Evolutionary conservation across 2,888 invertebrate genomes (phyloP), one percentile per base, ranked within the genome.

Genomic region (Augochlorella aurata): DNA sequence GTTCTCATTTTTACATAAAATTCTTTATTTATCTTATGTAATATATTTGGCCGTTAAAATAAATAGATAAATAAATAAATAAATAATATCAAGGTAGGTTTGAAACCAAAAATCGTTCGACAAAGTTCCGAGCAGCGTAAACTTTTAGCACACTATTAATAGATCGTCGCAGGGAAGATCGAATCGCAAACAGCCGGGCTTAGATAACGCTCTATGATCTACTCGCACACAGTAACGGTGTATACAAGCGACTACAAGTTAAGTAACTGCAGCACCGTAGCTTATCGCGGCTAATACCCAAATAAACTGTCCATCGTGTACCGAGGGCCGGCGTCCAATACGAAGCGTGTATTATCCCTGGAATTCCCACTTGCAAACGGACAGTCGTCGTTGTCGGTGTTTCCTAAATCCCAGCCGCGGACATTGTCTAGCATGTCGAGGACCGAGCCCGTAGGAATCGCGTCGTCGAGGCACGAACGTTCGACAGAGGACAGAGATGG

Each of bases 371-470:
- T 63, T 29, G 63, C 63, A n/a, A 63, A 38, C 63, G 63, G 44
- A 45, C 44, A 45, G 44, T 21, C 45, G 66, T 14, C 66, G 66
- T 44, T 44, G 45, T 45, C 65, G n/a, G 12, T 63, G 61, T 63
- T 63, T 38, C 45, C 66, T 38, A 29, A 65, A 65, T 70, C 47
- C 52, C 52, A 7, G 29, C 3, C 21, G 9, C 47, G n/a, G n/a
- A 66, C 69, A 70, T 66, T 50, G 67, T 50, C 77, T 21, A 24
- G 44, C 54, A 61, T 50, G 24, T 44, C 66, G 74, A 44, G 29
- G 67, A 77, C 66, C 67, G 18, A 66, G 29, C 58, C 58, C 45
- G 58, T 58, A 77, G 58, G 44, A 58, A 21, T 49, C 65, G 54
- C 10, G 18, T 50, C 24, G 12, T 50, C 38, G 21, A 29, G 45